phyloP scores from a whole-genome alignment of 2,113 vertebrate species.

The Nannospalax galili region DNA sequence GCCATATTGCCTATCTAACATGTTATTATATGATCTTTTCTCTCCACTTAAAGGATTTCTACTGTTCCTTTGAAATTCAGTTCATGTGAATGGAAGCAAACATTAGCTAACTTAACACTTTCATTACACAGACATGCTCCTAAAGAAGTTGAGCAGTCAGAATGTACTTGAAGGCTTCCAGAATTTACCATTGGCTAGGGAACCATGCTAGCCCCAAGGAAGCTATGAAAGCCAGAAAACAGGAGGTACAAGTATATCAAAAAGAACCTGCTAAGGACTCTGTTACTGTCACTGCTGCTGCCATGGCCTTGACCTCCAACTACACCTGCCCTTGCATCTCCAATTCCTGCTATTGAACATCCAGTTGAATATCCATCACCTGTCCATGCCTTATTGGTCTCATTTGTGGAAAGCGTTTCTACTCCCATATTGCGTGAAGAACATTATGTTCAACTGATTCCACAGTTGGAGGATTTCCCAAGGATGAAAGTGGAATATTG shows the following conservation, averaged over 20 bases:
- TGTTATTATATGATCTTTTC: not conserved
- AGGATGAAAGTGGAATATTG: not conserved
- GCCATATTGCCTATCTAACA: not conserved
- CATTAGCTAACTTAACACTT: not conserved
- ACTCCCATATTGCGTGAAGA: not conserved
- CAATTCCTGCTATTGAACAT: not conserved
- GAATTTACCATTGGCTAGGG: not conserved
- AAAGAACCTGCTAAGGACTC: not conserved
- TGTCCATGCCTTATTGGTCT: not conserved
- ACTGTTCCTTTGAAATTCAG: constrained; percentile 21
- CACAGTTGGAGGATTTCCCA: not conserved
- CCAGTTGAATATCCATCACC: not conserved
- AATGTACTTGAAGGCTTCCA: not conserved
- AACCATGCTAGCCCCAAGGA: not conserved
- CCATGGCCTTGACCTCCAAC: not conserved
- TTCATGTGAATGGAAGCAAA: not conserved
- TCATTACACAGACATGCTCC: not conserved
- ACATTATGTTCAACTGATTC: not conserved
- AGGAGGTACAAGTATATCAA: not conserved
- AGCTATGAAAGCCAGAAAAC: not conserved
- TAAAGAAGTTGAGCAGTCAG: not conserved
- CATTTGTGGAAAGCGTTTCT: not conserved
- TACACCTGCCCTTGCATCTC: not conserved
- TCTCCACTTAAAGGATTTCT: not conserved
- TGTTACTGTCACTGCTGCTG: not conserved